Conservation (phyloP, 2,113 vertebrate species). For the Pedionomus torquatus region DNA sequence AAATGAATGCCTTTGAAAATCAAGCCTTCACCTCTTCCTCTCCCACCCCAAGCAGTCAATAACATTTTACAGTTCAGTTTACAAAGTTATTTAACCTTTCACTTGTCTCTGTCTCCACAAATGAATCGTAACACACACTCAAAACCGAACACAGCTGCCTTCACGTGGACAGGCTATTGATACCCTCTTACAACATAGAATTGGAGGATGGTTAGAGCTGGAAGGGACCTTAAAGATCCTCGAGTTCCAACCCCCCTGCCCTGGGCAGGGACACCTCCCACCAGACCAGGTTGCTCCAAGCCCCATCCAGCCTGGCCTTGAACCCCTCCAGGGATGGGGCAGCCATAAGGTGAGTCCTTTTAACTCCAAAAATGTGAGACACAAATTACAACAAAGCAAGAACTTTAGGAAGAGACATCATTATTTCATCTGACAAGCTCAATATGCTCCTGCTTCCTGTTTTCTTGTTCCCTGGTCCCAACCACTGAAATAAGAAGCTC, state of each 20-base stretch:
- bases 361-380: neutral
- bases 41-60: neutral
- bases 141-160: conserved; percentile 4
- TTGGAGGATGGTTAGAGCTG: too few relatives aligned
- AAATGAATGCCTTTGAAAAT: conserved; percentile 50
- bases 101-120: neutral
- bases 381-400: neutral
- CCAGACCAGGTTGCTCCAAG: too few relatives aligned
- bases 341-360: neutral
- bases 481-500: neutral
- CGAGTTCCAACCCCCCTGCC: too few relatives aligned
- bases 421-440: neutral
- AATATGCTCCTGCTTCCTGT: conserved; percentile 6
- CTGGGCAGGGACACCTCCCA: too few relatives aligned
- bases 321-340: too few relatives aligned
- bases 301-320: too few relatives aligned
- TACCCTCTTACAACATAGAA: neutral
- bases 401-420: neutral
- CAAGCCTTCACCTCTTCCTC: conserved; percentile 8
- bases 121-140: neutral
- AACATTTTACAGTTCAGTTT: neutral
- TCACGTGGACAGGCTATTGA: conserved; percentile 1
- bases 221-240: too few relatives aligned
- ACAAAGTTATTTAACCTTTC: conserved; percentile 36
- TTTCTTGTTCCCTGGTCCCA: neutral